phyloP scores from a whole-genome alignment of 64 coral and sea anemone species.

The Montipora efflorescens region DNA sequence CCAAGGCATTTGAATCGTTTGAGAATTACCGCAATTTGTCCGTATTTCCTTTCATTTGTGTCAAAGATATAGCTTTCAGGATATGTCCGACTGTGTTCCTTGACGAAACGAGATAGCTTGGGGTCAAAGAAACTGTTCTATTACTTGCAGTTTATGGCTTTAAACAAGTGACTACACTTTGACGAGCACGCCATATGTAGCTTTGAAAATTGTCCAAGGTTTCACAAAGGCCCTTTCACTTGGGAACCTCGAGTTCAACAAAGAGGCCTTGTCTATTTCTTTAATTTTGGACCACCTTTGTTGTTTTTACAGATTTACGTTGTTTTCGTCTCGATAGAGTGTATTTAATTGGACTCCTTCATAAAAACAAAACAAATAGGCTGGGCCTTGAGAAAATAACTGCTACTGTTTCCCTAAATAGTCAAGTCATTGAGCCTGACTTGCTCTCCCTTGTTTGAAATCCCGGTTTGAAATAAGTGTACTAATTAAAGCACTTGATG shows the following conservation, averaged over 20 bases:
- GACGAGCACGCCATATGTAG: slow-evolving; percentile 28
- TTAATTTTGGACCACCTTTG: slow-evolving; percentile 40
- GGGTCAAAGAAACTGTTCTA: slow-evolving; percentile 6
- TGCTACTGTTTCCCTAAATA: not conserved
- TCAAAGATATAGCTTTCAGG: slow-evolving; percentile 47
- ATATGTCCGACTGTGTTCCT: slow-evolving; percentile 21
- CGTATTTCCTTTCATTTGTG: slow-evolving; percentile 41
- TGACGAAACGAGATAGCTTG: slow-evolving; percentile 39
- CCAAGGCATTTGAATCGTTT: not conserved
- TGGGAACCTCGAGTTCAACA: not conserved
- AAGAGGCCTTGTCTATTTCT: slow-evolving; percentile 8
- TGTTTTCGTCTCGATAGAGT: not conserved
- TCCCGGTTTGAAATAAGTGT: not conserved
- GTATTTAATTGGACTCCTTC: slow-evolving; percentile 25
- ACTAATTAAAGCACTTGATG: not conserved
- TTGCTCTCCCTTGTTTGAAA: not conserved
- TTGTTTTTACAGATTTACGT: slow-evolving; percentile 37
- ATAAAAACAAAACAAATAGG: not conserved
- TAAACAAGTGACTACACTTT: slow-evolving; percentile 10
- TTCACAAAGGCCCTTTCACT: not conserved
- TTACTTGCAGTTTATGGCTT: not conserved
- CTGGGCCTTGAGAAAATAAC: not conserved
- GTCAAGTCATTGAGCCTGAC: not conserved
- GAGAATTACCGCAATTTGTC: slow-evolving; percentile 5
- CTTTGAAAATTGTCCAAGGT: not conserved